Evolutionary conservation across 2,113 vertebrate species (phyloP).

Genomic region (Stictonetta naevosa): DNA sequence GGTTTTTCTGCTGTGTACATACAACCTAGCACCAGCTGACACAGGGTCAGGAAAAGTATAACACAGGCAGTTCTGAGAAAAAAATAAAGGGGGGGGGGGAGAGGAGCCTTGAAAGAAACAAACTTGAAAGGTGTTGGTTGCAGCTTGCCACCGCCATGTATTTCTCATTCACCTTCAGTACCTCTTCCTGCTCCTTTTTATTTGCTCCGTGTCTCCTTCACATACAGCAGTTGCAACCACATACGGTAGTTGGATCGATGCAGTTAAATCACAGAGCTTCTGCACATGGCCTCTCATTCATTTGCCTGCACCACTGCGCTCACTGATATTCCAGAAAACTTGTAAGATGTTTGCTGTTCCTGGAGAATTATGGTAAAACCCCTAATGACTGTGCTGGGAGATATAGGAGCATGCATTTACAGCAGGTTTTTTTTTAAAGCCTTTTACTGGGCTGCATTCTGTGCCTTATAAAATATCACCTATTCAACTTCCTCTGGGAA

Average conservation of each 20-base stretch:
- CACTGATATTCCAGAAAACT: not conserved
- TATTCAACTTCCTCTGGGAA: not conserved
- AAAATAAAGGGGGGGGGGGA: too few relatives aligned
- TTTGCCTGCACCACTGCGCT: not conserved
- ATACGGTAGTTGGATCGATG: accelerated
- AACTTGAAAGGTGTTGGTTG: not conserved
- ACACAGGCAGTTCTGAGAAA: not conserved
- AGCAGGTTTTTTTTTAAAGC: not conserved
- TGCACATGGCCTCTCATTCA: not conserved
- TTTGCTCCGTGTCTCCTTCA: not conserved
- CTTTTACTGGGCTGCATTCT: not conserved
- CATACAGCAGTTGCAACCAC: not conserved
- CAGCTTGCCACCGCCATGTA: not conserved
- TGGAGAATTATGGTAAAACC: not conserved
- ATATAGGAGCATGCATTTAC: not conserved
- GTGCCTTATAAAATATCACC: not conserved
- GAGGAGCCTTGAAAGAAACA: not conserved
- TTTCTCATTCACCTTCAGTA: not conserved
- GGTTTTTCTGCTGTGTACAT: not conserved
- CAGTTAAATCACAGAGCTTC: not conserved
- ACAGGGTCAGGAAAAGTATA: not conserved
- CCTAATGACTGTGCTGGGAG: not conserved
- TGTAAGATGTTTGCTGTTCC: accelerated
- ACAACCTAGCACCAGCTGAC: not conserved
- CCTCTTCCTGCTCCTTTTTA: not conserved